Base-by-base conservation (phyloP, 2,797 vertebrate species). In the Salarias fasciatus region DNA sequence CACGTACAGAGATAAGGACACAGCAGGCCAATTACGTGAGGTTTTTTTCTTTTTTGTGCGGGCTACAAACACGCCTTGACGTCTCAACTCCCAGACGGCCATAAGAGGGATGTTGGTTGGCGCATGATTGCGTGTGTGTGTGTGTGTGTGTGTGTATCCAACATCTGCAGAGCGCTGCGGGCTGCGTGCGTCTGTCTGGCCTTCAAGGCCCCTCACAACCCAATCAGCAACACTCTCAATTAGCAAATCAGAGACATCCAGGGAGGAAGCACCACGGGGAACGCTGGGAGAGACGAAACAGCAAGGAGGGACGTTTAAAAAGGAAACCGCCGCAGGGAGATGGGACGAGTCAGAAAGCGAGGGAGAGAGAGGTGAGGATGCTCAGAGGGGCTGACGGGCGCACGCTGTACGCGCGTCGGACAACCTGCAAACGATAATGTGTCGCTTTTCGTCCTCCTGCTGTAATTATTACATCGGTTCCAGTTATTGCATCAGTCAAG, bases 31-130 rank as follows among this genome's bases (percentile, higher is more conserved):
- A 33, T 55, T 36, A 75, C 3, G 18, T 24, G 18, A 18, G 3
- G 18, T 24, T 24, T 24, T 24, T 24, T n/a, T n/a, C n/a, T 72
- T 77, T 69, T 67, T 67, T 64, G 35, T 69, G 54, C 15, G 53
- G 65, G 67, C 45, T 15, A 33, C 57, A 82, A 74, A 76, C 56
- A 50, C 41, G 6, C 38, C 54, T 61, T 56, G 48, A 77, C 46
- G 36, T 69, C 43, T 63, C 52, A 43, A 54, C 69, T 83, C 64
- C 51, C 63, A 69, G 59, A 76, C 59, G 68, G 65, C 57, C 13
- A 3, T 36, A 42, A 57, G 51, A 47, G 61, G 67, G 64, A 40
- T 24, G 18, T 24, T 18, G 18, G 18, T 24, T 3, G 18, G 18
- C 3, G 18, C 3, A 18, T 3, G 18, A 2, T 2, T 24, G 18